Evolutionary conservation across 64 coral and sea anemone genomes (phyloP).

Genomic region (Orbicella faveolata): DNA sequence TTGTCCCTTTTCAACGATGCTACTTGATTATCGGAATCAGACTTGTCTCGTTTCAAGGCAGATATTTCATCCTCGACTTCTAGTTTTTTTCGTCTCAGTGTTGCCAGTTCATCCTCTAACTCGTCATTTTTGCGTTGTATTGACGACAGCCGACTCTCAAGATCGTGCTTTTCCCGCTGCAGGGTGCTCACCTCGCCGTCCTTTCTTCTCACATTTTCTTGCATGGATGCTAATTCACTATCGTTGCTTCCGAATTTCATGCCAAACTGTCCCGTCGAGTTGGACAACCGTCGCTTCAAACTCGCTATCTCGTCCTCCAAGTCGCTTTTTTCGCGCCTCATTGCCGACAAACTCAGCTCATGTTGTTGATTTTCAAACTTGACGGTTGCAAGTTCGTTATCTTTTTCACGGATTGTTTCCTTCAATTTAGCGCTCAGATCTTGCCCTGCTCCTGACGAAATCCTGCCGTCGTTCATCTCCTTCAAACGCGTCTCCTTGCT

Average conservation of each 20-base stretch:
- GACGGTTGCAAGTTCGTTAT: slow-evolving; percentile 60
- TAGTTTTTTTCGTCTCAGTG: slow-evolving; percentile 70
- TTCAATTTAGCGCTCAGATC: slow-evolving; percentile 25
- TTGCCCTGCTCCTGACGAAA: background rate
- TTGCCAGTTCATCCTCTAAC: slow-evolving; percentile 80
- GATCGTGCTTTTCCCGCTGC: slow-evolving; percentile 74
- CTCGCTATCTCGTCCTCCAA: slow-evolving; percentile 76
- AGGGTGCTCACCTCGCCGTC: slow-evolving; percentile 62
- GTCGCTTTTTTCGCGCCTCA: slow-evolving; percentile 73
- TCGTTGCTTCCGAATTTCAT: slow-evolving; percentile 23
- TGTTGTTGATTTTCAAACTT: slow-evolving; percentile 73
- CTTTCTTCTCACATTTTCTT: slow-evolving; percentile 50
- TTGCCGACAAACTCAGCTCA: slow-evolving; percentile 65
- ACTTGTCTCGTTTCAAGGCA: slow-evolving; percentile 85
- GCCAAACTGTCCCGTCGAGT: background rate
- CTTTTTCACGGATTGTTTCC: slow-evolving; percentile 71
- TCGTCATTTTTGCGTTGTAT: slow-evolving; percentile 83
- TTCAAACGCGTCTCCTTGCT: slow-evolving; percentile 57
- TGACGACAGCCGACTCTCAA: slow-evolving; percentile 58
- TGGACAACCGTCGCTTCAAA: slow-evolving; percentile 43
- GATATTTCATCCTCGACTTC: slow-evolving; percentile 96
- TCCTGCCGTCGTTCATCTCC: background rate
- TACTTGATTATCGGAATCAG: slow-evolving; percentile 85
- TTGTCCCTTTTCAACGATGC: slow-evolving; percentile 64
- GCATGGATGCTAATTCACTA: slow-evolving; percentile 43